Base-by-base conservation (phyloP, 1,140 invertebrate genomes). In the Odontomachus brunneus region DNA sequence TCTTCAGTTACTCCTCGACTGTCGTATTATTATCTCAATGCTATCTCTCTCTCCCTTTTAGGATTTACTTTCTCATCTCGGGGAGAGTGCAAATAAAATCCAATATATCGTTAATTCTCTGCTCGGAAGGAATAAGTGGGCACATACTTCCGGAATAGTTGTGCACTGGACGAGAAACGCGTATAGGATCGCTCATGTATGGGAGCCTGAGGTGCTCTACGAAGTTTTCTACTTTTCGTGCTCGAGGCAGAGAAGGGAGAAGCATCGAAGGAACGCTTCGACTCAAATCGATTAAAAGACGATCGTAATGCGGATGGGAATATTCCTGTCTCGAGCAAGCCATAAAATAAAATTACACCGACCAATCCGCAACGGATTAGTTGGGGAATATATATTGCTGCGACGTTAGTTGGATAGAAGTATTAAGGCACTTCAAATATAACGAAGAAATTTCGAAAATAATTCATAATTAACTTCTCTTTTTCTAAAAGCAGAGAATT, bases 201-300 rank as follows among this genome's bases (percentile, higher is more conserved):
- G 63, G 9, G 26, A 57, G 11, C 26, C n/a, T 24, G 48, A 15
- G 66, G 19, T 53, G 12, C 19, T 78, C 29, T n/a, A 53, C 48
- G 65, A 78, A 78, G 62, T 76, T 66, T 51, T 78, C 74, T 33
- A 78, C 62, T 78, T 66, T 67, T 38, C 19, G 19, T 12, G n/a
- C n/a, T 75, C 14, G 26, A 33, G 29, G 9, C 19, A 66, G 19
- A 9, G 24, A 67, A 33, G 5, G 29, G 5, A 9, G 19, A 51
- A 22, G n/a, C n/a, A 22, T 26, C 26, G 2, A 67, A 67, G 62
- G 17, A 26, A 67, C 17, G 19, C 11, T 75, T 62, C 9, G 44
- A 53, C 62, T 69, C 67, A 29, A 78, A 78, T 78, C 49, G 75
- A 78, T 78, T 78, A 78, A 76, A 76, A 29, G 49, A 76, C 48